A percentile compares a stretch with the other conserved stretches of the same genome.
phyloP scores from a whole-genome alignment of 2,113 vertebrate genomes.

The Saccopteryx leptura region DNA sequence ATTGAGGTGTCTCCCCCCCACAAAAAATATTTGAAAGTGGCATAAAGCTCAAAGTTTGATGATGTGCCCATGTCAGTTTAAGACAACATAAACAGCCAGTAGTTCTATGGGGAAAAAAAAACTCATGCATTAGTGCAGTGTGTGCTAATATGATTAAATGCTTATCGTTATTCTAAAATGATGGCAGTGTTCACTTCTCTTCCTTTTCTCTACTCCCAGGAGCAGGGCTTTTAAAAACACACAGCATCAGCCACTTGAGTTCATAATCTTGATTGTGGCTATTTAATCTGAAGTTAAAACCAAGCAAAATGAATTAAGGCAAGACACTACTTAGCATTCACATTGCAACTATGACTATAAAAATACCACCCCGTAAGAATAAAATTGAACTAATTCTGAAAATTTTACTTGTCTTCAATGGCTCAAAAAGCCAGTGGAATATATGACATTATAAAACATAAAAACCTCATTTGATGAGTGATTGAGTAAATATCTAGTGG shows the following conservation, averaged over 20 bases:
- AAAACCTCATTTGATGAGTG: neutral
- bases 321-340: conserved; percentile 47
- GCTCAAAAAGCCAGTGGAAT: conserved; percentile 41
- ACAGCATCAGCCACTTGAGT: neutral
- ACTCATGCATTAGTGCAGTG: neutral
- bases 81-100: neutral
- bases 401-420: conserved; percentile 22
- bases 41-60: neutral
- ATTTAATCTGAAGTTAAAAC: conserved; percentile 73
- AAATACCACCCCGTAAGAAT: conserved; percentile 51
- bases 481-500: neutral
- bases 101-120: neutral
- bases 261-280: conserved; percentile 57
- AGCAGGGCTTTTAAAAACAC: conserved; percentile 11
- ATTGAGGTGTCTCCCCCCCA: neutral
- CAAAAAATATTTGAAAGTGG: neutral
- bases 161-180: conserved; percentile 32
- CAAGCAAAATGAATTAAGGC: conserved; percentile 64
- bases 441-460: conserved; percentile 37
- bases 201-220: neutral
- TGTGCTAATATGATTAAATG: neutral
- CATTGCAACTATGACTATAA: conserved; percentile 15
- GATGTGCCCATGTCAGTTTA: neutral
- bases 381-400: conserved; percentile 58
- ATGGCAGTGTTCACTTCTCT: neutral